Percentiles rank a stretch among this genome's conserved stretches.
Evolutionary conservation across 2,888 invertebrate species (phyloP).

Genomic region (Parasteatoda lunata): DNA sequence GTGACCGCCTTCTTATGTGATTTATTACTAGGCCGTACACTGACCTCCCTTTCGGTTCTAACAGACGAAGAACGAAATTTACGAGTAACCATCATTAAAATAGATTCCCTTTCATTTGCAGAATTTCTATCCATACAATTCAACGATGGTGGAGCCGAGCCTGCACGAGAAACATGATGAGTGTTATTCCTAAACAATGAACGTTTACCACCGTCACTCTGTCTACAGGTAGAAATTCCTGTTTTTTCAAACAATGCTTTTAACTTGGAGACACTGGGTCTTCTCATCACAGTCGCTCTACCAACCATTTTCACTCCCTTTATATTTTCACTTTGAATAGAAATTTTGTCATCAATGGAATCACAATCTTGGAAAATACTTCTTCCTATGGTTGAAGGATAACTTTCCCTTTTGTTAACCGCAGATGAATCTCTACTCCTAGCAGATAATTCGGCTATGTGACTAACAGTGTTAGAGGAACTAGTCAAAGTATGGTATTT

Average conservation of each 20-base stretch:
- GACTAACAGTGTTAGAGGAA: background rate
- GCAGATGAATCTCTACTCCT: background rate
- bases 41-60: slow-evolving; percentile 44
- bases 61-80: slow-evolving; percentile 64
- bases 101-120: slow-evolving; percentile 54
- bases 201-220: slow-evolving; percentile 32
- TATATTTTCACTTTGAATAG: background rate
- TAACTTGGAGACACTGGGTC: slow-evolving; percentile 70
- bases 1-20: slow-evolving; percentile 20
- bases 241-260: slow-evolving; percentile 70
- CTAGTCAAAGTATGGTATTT: background rate
- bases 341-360: slow-evolving; percentile 11
- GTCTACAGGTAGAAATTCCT: slow-evolving; percentile 23
- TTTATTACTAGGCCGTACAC: slow-evolving; percentile 18
- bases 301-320: slow-evolving; percentile 66
- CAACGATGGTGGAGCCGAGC: slow-evolving; percentile 61
- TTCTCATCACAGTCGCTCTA: slow-evolving; percentile 70
- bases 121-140: slow-evolving; percentile 48
- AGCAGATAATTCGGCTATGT: background rate
- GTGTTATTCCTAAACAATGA: slow-evolving; percentile 54
- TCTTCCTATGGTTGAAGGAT: slow-evolving; percentile 27
- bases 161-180: slow-evolving; percentile 60
- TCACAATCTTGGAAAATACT: slow-evolving; percentile 7
- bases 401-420: slow-evolving; percentile 37
- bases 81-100: slow-evolving; percentile 51